phyloP scores from a whole-genome alignment of 1,140 invertebrate genomes.

The Leptopilina clavipes region DNA sequence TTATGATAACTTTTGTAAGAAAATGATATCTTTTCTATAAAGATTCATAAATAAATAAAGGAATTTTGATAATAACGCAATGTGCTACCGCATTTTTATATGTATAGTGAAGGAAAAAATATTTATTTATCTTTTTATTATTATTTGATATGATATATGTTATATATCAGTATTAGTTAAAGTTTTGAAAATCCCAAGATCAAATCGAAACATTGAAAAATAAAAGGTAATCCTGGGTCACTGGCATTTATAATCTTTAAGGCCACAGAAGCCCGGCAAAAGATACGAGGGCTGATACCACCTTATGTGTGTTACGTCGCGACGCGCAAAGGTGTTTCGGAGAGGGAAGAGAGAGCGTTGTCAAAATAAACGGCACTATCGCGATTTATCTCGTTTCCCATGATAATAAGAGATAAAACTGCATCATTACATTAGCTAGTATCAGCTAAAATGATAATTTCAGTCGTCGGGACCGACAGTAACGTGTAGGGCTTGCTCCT shows the following conservation, averaged over 20 bases:
- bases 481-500: constrained; percentile 67
- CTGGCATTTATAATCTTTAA: constrained; percentile 23
- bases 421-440: constrained; percentile 76
- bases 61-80: too few species aligned
- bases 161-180: too few species aligned
- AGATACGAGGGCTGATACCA: constrained; percentile 58
- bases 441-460: constrained; percentile 77
- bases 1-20: too few species aligned
- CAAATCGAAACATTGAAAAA: background rate
- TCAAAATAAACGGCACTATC: constrained; percentile 76
- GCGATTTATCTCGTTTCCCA: constrained; percentile 76
- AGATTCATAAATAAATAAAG: too few species aligned
- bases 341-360: constrained; percentile 63
- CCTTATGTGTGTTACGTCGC: constrained; percentile 30
- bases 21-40: too few species aligned
- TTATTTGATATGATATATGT: too few species aligned
- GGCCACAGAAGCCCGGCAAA: constrained; percentile 41
- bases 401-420: constrained; percentile 77
- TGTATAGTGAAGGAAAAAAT: too few species aligned
- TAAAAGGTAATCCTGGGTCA: constrained; percentile 31
- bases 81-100: too few species aligned
- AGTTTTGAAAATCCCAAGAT: constrained; percentile 14
- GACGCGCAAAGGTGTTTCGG: constrained; percentile 49
- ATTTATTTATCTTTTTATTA: too few species aligned
- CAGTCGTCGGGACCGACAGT: constrained; percentile 70